Evolutionary conservation across 2,888 invertebrate genomes (phyloP), one percentile per base, ranked within the genome.

Genomic region (Hoplodrina blanda): DNA sequence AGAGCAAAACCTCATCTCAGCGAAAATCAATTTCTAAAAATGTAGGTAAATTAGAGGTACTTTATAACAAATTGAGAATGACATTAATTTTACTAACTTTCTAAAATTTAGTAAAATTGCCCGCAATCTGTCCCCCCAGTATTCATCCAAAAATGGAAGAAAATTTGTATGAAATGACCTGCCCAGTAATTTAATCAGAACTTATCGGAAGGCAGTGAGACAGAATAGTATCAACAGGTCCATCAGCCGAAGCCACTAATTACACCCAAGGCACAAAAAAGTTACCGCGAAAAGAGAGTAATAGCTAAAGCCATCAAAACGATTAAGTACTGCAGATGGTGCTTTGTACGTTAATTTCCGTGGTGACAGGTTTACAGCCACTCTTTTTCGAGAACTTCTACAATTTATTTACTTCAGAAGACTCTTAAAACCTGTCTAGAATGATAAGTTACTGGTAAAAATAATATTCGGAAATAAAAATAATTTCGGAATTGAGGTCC

Each of bases 211-310:
- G 50, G 8, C 6, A 7, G 50, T 50, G 10, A n/a, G 6, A 19
- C 19, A 19, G 20, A 20, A 33, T 4, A 44, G 41, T 49, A 75
- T 75, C 75, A 75, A 66, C 74, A 55, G 55, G 66, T 74, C 15
- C 33, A 11, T 19, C 37, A 54, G 25, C 6, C 13, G 25, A 67
- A n/a, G 13, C 11, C 11, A 20, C 20, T 46, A n/a, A 66, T 53
- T 52, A 52, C 41, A 20, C 17, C 46, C 7, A 17, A 19, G 17
- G 11, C 30, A 25, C 3, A 56, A 74, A 63, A 41, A 54, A 25
- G 41, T n/a, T 55, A 13, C 20, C 0, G 13, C 6, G n/a, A 11
- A 53, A 66, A 15, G 44, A 68, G n/a, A 41, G 10, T 76, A 76
- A 72, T 59, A n/a, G 69, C 7, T 44, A 20, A 33, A 4, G 13